A percentile compares a stretch with the other conserved stretches of the same genome.
phyloP scores from a whole-genome alignment of 2,888 invertebrate species.

The Leptopilina drosophilae region DNA sequence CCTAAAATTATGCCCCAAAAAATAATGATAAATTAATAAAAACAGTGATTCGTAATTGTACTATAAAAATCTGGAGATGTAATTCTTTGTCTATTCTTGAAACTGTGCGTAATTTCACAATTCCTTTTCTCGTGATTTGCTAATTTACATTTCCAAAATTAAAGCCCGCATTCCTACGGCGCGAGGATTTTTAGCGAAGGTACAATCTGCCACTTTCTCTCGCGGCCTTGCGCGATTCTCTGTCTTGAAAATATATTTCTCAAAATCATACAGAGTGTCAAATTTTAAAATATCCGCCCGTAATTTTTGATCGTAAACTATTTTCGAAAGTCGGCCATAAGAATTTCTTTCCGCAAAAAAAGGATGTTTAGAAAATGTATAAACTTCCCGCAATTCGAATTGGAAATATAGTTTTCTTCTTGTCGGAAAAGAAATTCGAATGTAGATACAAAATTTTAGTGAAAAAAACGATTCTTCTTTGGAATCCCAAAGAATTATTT shows the following conservation, averaged over 20 bases:
- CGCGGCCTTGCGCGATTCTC: conserved; percentile 19
- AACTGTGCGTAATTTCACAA: not conserved
- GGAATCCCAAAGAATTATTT: no score
- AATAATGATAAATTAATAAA: no score
- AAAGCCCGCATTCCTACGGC: not conserved
- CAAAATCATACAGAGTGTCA: conserved; percentile 15
- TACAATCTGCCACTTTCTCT: conserved; percentile 29
- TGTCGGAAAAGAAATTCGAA: no score
- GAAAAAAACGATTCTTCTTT: no score
- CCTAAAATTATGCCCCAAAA: no score
- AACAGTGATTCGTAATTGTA: no score
- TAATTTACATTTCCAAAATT: conserved; percentile 14
- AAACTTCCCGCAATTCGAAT: no score
- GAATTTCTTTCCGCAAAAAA: no score
- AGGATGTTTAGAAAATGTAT: no score
- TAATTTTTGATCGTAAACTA: not conserved
- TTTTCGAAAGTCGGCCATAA: no score
- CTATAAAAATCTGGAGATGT: not conserved
- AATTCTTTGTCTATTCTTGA: not conserved
- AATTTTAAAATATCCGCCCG: not conserved
- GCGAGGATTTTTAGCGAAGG: conserved; percentile 6
- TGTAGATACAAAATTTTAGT: no score
- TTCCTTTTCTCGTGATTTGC: conserved; percentile 9
- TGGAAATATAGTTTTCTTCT: no score
- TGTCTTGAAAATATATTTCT: not conserved